Conservation (phyloP, 2,113 vertebrate genomes). For the Lamprotornis superbus region DNA sequence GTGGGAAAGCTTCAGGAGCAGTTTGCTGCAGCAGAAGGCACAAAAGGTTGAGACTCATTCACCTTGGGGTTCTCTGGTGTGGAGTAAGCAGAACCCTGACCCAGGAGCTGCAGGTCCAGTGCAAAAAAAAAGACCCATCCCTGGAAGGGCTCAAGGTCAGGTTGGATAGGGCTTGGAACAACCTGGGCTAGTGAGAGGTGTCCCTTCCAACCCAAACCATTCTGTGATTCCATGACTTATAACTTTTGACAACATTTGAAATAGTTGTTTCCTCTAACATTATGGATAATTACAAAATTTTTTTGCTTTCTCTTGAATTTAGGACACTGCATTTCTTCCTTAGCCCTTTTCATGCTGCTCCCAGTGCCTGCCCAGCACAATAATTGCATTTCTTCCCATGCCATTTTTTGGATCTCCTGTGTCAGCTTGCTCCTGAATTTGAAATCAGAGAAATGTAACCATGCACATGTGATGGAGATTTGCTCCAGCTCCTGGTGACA, state of each 20-base stretch:
- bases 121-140: background rate
- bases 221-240: background rate
- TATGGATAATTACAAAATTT: rapidly evolving
- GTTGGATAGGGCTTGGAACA: background rate
- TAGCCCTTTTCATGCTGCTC: background rate
- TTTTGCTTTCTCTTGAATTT: background rate
- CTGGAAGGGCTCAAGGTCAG: background rate
- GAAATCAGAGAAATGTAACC: background rate
- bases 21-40: background rate
- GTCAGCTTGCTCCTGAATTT: background rate
- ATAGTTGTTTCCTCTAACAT: background rate
- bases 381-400: background rate
- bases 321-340: background rate
- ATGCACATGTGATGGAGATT: background rate
- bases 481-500: background rate
- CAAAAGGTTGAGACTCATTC: rapidly evolving
- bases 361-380: background rate
- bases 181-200: background rate
- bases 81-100: background rate
- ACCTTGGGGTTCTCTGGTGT: background rate
- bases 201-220: background rate
- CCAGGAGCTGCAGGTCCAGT: background rate
- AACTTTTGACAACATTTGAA: background rate
- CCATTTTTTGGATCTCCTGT: background rate
- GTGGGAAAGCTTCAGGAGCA: background rate